Evolutionary conservation across 2,113 vertebrate species (phyloP).

Genomic region (Hucho hucho): DNA sequence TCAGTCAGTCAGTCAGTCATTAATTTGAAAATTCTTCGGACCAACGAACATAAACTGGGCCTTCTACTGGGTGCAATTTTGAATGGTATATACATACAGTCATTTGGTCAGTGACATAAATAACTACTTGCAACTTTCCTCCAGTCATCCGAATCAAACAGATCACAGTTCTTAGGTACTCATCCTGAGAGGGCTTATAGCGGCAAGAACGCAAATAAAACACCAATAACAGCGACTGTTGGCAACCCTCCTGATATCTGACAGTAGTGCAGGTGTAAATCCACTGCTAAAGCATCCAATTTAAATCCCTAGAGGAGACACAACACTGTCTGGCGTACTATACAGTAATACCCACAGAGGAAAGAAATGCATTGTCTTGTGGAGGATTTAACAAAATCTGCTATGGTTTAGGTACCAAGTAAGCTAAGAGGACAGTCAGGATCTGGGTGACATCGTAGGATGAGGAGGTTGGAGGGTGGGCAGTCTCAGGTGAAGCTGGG

Average conservation of each 20-base stretch:
- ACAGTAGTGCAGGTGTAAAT: slow-evolving; percentile 4
- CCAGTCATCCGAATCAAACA: slow-evolving; percentile 22
- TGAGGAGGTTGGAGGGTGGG: not conserved
- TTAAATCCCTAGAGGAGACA: slow-evolving; percentile 31
- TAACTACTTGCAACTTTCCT: slow-evolving; percentile 42
- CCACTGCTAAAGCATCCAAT: slow-evolving; percentile 1
- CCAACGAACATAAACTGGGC: not conserved
- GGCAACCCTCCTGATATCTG: slow-evolving; percentile 5
- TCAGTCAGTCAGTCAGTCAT: not conserved
- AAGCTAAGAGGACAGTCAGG: not conserved
- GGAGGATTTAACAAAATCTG: not conserved
- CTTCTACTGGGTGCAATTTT: not conserved
- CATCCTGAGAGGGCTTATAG: slow-evolving; percentile 19
- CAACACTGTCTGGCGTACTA: not conserved
- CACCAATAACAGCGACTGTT: not conserved
- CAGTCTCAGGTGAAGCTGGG: slow-evolving; percentile 1
- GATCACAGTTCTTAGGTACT: slow-evolving; percentile 26
- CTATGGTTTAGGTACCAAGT: not conserved
- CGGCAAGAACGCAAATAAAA: not conserved
- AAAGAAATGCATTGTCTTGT: not conserved
- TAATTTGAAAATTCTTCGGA: not conserved
- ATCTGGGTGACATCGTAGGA: not conserved
- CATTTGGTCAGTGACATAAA: slow-evolving; percentile 26
- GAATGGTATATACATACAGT: not conserved
- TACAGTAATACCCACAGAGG: not conserved